Evolutionary conservation across 2,113 vertebrate genomes (phyloP), one percentile per base, ranked within the genome.

Genomic region (Vidua chalybeata): DNA sequence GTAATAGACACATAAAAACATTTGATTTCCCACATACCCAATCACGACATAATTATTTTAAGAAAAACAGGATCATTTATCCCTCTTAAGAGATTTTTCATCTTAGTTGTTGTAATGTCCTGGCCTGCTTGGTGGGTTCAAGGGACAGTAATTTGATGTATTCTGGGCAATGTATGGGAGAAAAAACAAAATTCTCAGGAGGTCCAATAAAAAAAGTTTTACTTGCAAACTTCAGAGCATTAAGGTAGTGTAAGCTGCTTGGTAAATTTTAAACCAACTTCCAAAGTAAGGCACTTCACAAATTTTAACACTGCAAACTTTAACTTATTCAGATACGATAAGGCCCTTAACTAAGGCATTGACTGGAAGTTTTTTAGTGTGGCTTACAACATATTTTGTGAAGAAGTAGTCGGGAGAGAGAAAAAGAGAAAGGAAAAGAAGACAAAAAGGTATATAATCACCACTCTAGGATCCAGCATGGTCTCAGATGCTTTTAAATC

Each of bases 161-260:
- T 27, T n/a, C 19, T n/a, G 28, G 9, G 28, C 0, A 0, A 6
- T 10, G 6, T 37, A 7, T 7, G 8, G n/a, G n/a, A 48, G 59
- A 48, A 64, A 56, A 11, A 46, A 12, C 27, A 55, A 74, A 41
- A n/a, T 74, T 74, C 23, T n/a, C 15, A n/a, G 28, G 12, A 48
- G 9, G 2, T 27, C 24, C 9, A 48, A 55, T 7, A 48, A 48
- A 22, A 22, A 64, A 33, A 12, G 14, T 48, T 73, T 74, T n/a
- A 74, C 28, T 39, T 15, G 15, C 11, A 33, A 48, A 28, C 12
- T 56, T 74, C 10, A 10, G 23, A 74, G 9, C n/a, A 55, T 39
- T 28, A 28, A 56, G 21, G 15, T 28, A 33, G 11, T 48, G 23
- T 18, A 46, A 51, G 14, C 11, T 63, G 28, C 10, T 28, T 39